Percentiles rank a stretch among this genome's conserved stretches.
Evolutionary conservation across 2,797 vertebrate species (phyloP).

Genomic region (Tolypeutes matacus): DNA sequence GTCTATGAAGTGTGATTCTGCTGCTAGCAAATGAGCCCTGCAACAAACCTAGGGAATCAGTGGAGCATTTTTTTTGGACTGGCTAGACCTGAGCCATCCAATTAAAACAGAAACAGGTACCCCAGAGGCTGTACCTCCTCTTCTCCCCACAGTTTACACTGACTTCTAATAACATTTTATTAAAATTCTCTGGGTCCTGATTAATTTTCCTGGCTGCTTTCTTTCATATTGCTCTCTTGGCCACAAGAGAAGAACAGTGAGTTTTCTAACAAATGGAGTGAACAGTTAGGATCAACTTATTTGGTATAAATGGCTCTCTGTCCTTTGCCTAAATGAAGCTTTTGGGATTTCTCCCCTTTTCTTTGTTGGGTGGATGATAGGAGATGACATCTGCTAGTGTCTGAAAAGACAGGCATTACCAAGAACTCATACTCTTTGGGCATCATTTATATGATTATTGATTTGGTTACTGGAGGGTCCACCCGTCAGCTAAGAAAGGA

Average conservation of each 20-base stretch:
- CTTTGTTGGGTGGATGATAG: neutral
- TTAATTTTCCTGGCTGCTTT: slow-evolving; percentile 76
- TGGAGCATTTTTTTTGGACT: neutral
- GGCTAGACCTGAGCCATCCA: slow-evolving; percentile 51
- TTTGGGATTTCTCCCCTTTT: neutral
- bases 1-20: neutral
- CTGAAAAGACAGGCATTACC: neutral
- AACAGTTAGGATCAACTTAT: slow-evolving; percentile 73
- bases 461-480: neutral
- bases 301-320: slow-evolving; percentile 42
- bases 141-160: slow-evolving; percentile 14
- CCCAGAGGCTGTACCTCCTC: slow-evolving; percentile 48
- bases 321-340: slow-evolving; percentile 56
- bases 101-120: slow-evolving; percentile 55
- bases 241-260: slow-evolving; percentile 77
- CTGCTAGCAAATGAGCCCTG: neutral
- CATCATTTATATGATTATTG: neutral
- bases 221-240: slow-evolving; percentile 83
- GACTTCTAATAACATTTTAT: slow-evolving; percentile 84
- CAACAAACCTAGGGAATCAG: neutral
- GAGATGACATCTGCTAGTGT: neutral
- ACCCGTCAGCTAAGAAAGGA: neutral
- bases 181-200: slow-evolving; percentile 79
- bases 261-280: slow-evolving; percentile 78
- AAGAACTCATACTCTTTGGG: neutral